Base-by-base conservation (phyloP, 1,140 invertebrate species). In the Patella vulgata region DNA sequence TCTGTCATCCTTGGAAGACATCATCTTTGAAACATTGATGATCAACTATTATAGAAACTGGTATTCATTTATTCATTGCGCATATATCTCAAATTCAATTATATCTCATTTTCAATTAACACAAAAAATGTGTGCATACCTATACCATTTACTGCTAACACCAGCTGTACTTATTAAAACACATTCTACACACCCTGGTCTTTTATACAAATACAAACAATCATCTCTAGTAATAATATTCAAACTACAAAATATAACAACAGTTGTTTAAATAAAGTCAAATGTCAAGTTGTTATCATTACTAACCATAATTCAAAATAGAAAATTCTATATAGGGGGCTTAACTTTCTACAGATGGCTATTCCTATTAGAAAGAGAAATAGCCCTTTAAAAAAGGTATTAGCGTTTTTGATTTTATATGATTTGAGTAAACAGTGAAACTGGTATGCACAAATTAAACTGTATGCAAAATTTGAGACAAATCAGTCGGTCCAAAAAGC, bases 141-240 rank as follows among this genome's bases (percentile, higher is more conserved):
- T 73, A 58, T 55, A 77, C 11, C 14, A 36, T 52, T 69, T 73
- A 39, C 17, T 54, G 28, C 60, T 23, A 42, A 50, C 52, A 9
- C 48, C 48, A n/a, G n/a, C n/a, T 21, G 9, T 55, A 48, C 50
- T 43, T 11, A 47, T 30, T 42, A 77, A 43, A n/a, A 77, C 60
- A 67, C 71, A 74, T 39, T 77, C 75, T n/a, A 50, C 71, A 42
- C 63, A 68, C 17, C 75, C 73, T 30, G 67, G 63, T 48, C 53
- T 61, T 50, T 73, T 71, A 59, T 63, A 77, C 40, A 77, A 47
- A 27, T 50, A 70, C 33, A 77, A 30, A 44, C 56, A 51, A 23
- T 67, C 66, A 30, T 67, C 59, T 39, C 65, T 53, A 36, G 25
- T 57, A 12, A 61, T 55, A 36, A 61, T 54, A 54, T 58, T 52